These are phyloP conservation scores for Aphidius ervi DNA, from an alignment of 1,140 invertebrate genomes.

Conservation along the genomic window DNA sequence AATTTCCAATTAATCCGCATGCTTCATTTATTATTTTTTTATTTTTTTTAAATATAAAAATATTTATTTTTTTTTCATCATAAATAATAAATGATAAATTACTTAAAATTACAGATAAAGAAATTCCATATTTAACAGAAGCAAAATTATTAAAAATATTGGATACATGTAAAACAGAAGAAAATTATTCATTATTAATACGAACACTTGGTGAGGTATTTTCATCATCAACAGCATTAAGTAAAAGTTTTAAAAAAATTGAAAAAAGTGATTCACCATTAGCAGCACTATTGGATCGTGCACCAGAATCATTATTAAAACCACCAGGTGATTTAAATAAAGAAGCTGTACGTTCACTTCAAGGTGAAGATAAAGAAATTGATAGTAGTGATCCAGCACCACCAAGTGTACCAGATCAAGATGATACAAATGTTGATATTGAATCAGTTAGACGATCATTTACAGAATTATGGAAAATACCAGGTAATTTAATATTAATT, in stretches of 20 bases:
- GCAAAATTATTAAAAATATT: slow-evolving; percentile 63
- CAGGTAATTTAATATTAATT: slow-evolving; percentile 31
- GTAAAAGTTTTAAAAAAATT: slow-evolving; percentile 62
- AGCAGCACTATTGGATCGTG: slow-evolving; percentile 51
- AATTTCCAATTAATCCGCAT: slow-evolving; percentile 1
- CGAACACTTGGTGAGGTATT: slow-evolving; percentile 69
- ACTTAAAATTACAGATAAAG: slow-evolving; percentile 39
- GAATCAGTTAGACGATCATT: slow-evolving; percentile 63
- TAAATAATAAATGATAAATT: neutral
- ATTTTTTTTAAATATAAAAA: slow-evolving; percentile 1
- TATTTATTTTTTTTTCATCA: neutral
- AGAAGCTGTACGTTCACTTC: slow-evolving; percentile 65
- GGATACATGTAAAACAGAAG: slow-evolving; percentile 59
- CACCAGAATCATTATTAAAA: slow-evolving; percentile 44
- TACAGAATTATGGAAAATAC: slow-evolving; percentile 53
- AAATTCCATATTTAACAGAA: slow-evolving; percentile 62
- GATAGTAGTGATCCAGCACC: slow-evolving; percentile 59
- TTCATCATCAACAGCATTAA: slow-evolving; percentile 66
- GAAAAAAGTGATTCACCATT: slow-evolving; percentile 48
- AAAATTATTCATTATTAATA: slow-evolving; percentile 64
- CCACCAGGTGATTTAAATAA: slow-evolving; percentile 57
- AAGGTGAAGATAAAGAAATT: slow-evolving; percentile 82
- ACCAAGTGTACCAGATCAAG: slow-evolving; percentile 43
- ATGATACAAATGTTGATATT: slow-evolving; percentile 58
- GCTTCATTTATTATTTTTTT: neutral